phyloP scores from a whole-genome alignment of 2,113 vertebrate species.

The Amphilophus citrinellus region DNA sequence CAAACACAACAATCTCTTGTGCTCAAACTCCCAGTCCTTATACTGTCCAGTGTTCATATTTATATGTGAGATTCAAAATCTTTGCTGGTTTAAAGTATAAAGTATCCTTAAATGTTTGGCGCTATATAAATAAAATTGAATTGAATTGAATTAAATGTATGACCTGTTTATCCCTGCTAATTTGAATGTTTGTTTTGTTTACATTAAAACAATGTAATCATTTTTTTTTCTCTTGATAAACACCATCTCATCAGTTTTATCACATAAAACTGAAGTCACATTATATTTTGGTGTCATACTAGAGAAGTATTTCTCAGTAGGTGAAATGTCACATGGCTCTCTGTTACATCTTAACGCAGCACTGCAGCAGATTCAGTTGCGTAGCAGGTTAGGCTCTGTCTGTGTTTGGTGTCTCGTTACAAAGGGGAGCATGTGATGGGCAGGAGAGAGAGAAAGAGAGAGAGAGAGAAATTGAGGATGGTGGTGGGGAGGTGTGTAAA shows the following conservation, averaged over 20 bases:
- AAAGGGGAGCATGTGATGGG: slow-evolving; percentile 41
- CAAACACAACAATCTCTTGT: neutral
- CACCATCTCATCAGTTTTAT: neutral
- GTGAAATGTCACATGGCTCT: slow-evolving; percentile 30
- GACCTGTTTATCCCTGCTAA: neutral
- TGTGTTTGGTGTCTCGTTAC: slow-evolving; percentile 77
- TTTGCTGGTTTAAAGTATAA: neutral
- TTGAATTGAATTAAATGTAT: neutral
- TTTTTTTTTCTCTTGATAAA: neutral
- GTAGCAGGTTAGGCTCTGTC: slow-evolving; percentile 32
- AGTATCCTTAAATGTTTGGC: neutral
- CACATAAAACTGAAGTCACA: neutral
- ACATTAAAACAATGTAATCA: neutral
- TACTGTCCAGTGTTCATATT: neutral
- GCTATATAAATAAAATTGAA: too few relatives aligned
- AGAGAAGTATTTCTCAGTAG: neutral
- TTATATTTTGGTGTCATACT: neutral
- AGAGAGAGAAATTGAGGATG: slow-evolving; percentile 5
- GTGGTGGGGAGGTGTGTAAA: neutral
- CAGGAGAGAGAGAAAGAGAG: slow-evolving; percentile 30
- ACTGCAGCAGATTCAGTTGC: slow-evolving; percentile 21
- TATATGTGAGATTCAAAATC: neutral
- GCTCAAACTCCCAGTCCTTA: neutral
- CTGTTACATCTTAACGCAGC: slow-evolving; percentile 7
- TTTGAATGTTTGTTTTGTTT: neutral